These are phyloP conservation scores for Lasioglossum oenotherae DNA, from an alignment of 2,888 invertebrate genomes.

Conservation along the genomic window DNA sequence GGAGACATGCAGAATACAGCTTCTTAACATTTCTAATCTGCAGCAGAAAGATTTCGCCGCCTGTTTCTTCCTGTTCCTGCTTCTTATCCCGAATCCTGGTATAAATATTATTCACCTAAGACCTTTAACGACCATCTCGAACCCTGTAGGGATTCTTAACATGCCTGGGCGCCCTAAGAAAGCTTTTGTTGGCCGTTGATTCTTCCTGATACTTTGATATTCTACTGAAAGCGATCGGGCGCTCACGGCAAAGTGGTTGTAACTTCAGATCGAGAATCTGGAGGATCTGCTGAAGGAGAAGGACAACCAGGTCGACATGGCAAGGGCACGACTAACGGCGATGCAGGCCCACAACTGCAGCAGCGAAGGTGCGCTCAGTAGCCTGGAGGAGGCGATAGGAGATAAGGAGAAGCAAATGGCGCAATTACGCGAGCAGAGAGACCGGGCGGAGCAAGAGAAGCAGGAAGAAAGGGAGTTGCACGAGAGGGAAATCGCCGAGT, in stretches of 20 bases:
- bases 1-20: not conserved
- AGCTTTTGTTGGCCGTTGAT: not conserved
- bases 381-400: conserved; percentile 96
- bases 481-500: conserved; percentile 96
- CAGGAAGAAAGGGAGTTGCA: conserved; percentile 97
- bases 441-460: conserved; percentile 97
- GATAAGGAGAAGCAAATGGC: conserved; percentile 99
- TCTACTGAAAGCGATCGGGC: not conserved
- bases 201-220: not conserved
- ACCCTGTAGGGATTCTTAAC: not conserved
- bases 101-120: not conserved
- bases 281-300: conserved; percentile 99
- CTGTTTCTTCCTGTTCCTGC: not conserved
- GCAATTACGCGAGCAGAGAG: conserved; percentile 96
- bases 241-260: conserved; percentile 23
- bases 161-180: not conserved
- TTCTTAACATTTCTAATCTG: not conserved
- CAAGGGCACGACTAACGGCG: conserved; percentile 94
- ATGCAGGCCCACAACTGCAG: conserved; percentile 98
- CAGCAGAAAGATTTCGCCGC: not conserved
- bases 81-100: not conserved
- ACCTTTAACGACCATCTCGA: not conserved
- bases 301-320: conserved; percentile 98
- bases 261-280: conserved; percentile 95
- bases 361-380: conserved; percentile 96